Base-by-base conservation (phyloP, 2,888 invertebrate species). In the Tupiocoris notatus region DNA sequence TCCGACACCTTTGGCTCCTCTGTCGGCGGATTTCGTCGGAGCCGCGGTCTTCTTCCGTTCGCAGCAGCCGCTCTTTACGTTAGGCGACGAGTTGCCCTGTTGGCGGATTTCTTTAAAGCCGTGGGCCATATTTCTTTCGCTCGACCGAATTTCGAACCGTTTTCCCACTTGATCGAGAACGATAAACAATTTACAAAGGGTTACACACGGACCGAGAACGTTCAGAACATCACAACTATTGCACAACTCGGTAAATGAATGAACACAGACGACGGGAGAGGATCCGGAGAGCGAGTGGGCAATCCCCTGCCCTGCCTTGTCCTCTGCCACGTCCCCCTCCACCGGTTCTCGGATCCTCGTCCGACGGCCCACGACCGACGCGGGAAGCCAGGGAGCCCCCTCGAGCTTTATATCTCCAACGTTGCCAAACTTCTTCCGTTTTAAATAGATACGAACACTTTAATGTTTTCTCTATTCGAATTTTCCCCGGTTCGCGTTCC, bases 91-190 rank as follows among this genome's bases (percentile, higher is more conserved):
- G 79, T 85, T 79, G 86, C 78, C 77, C 20, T 59, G 59, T 56
- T 39, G 23, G 57, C 23, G 57, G 61, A 73, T 63, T 74, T 79
- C 79, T 77, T 78, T 86, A 82, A 86, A 83, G 80, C 87, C 87
- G 84, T 88, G 88, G 81, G 88, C 88, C 89, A 88, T 88, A 82
- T 61, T 61, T n/a, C n/a, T n/a, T n/a, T n/a, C n/a, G n/a, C n/a
- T n/a, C 9, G 54, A 9, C 17, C 20, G 59, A 59, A 59, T 9
- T 59, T 76, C 77, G 39, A 54, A 63, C 74, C 70, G n/a, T n/a
- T n/a, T n/a, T n/a, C n/a, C 3, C 39, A 7, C 20, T 57, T 77
- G 75, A 76, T 68, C 58, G 64, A 77, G 79, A 82, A 82, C 79
- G 76, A 77, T 79, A 78, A 80, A 77, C 81, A 81, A 80, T 80